These are phyloP conservation scores for Achlya flavicornis DNA, from an alignment of 2,888 invertebrate species.

Conservation along the genomic window DNA sequence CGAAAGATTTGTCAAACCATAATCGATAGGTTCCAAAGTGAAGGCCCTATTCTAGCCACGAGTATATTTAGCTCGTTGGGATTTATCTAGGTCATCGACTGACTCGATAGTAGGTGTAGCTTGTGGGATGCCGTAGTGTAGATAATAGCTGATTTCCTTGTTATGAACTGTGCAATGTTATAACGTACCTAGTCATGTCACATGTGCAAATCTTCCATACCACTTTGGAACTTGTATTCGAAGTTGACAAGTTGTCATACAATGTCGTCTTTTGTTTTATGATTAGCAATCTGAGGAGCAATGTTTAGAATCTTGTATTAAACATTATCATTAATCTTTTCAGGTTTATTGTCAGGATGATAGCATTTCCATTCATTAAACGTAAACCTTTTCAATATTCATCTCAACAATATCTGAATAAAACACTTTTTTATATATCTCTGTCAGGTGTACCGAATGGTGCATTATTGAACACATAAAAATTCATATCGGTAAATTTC, in stretches of 20 bases:
- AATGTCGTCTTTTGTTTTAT: not conserved
- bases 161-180: slow-evolving; percentile 24
- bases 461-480: slow-evolving; percentile 5
- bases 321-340: too few species aligned
- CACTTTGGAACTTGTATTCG: not conserved
- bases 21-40: slow-evolving; percentile 28
- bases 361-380: not conserved
- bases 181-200: not conserved
- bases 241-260: too few species aligned
- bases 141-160: slow-evolving; percentile 49
- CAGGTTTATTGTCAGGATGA: too few species aligned
- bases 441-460: slow-evolving; percentile 1
- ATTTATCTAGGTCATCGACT: slow-evolving; percentile 60
- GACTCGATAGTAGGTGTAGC: slow-evolving; percentile 47
- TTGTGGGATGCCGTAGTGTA: slow-evolving; percentile 46
- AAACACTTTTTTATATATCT: not conserved
- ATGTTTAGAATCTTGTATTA: too few species aligned
- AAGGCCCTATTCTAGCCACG: slow-evolving; percentile 37
- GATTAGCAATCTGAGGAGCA: too few species aligned
- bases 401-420: not conserved
- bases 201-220: slow-evolving; percentile 2
- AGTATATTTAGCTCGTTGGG: slow-evolving; percentile 53
- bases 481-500: slow-evolving; percentile 5
- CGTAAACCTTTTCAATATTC: not conserved
- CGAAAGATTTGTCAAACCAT: slow-evolving; percentile 21